These are phyloP conservation scores for Ephestia elutella DNA, from an alignment of 1,140 invertebrate species.

Conservation along the genomic window DNA sequence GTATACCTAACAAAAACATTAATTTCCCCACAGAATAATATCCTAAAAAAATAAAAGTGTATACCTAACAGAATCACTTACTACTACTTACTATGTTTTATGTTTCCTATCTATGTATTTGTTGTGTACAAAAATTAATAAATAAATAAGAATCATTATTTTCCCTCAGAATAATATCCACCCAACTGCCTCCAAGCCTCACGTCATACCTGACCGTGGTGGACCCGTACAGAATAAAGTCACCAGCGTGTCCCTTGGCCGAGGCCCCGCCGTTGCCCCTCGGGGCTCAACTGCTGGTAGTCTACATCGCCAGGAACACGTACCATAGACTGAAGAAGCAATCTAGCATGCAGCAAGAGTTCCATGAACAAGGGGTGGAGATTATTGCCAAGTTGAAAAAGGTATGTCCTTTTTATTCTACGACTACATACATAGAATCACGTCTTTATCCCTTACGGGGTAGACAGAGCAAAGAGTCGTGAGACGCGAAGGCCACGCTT, in stretches of 20 bases:
- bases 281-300: slow-evolving; percentile 85
- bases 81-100: too few relatives aligned
- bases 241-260: slow-evolving; percentile 80
- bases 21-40: too few relatives aligned
- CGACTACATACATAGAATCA: too few relatives aligned
- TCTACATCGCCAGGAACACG: slow-evolving; percentile 81
- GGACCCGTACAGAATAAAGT: slow-evolving; percentile 87
- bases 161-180: slow-evolving; percentile 82
- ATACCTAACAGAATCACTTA: too few relatives aligned
- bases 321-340: slow-evolving; percentile 74
- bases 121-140: too few relatives aligned
- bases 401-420: slow-evolving; percentile 25
- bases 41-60: too few relatives aligned
- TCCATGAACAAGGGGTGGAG: slow-evolving; percentile 50
- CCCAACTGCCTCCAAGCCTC: slow-evolving; percentile 82
- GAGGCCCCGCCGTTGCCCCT: slow-evolving; percentile 82
- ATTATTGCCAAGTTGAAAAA: slow-evolving; percentile 58
- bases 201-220: slow-evolving; percentile 86
- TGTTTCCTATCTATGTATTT: too few relatives aligned
- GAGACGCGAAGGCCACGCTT: too few relatives aligned
- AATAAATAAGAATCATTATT: too few relatives aligned
- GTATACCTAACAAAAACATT: too few relatives aligned
- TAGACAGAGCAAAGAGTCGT: too few relatives aligned
- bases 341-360: slow-evolving; percentile 53
- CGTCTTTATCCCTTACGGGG: too few relatives aligned